Conservation (phyloP, 2,113 vertebrate genomes). For the Caloenas nicobarica region DNA sequence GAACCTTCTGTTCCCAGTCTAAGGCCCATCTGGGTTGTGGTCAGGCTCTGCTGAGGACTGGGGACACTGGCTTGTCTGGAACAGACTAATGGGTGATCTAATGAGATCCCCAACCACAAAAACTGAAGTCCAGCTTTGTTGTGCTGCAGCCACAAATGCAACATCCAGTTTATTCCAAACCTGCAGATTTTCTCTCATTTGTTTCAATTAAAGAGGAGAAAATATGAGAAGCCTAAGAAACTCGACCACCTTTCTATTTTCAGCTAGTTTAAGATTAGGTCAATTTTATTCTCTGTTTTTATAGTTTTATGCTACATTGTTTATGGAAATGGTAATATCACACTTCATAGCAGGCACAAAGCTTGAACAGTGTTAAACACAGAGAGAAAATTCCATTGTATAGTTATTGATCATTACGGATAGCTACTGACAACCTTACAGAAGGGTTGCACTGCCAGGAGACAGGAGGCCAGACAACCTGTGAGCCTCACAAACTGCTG, state of each 20-base stretch:
- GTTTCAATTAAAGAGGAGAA: background rate
- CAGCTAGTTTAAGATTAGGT: background rate
- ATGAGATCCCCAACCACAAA: background rate
- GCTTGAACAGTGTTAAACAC: background rate
- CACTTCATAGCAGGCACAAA: background rate
- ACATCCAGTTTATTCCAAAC: background rate
- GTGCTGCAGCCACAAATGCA: background rate
- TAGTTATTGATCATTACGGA: background rate
- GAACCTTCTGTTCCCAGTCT: background rate
- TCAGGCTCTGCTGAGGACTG: background rate
- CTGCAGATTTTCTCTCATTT: background rate
- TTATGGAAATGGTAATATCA: background rate
- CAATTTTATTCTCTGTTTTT: background rate
- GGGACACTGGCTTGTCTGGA: rapidly evolving
- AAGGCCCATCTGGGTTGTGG: rapidly evolving
- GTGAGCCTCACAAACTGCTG: background rate
- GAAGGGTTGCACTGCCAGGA: background rate
- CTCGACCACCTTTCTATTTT: background rate
- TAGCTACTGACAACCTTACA: background rate
- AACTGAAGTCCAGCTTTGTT: background rate
- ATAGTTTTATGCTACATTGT: background rate
- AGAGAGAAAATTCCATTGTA: background rate
- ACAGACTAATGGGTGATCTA: background rate
- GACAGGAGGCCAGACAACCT: background rate
- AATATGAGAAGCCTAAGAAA: background rate